These are phyloP conservation scores for Melitaea cinxia DNA, from an alignment of 1,140 invertebrate species.

Conservation along the genomic window DNA sequence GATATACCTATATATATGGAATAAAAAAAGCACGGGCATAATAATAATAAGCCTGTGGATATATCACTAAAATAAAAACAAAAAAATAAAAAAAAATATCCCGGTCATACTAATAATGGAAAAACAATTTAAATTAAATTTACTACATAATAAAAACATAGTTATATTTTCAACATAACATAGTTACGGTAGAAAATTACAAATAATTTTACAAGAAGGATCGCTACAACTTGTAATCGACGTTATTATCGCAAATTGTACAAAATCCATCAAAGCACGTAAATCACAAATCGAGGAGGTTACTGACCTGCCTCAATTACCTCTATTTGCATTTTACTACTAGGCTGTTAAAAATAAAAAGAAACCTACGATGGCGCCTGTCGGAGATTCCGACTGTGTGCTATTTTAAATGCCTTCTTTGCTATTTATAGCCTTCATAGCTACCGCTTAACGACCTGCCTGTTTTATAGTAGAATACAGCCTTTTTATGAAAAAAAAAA, in stretches of 20 bases:
- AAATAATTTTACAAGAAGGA: no score
- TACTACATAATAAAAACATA: no score
- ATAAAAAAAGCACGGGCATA: no score
- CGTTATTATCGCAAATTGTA: not conserved
- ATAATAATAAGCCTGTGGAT: no score
- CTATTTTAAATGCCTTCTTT: constrained; percentile 17
- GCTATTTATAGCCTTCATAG: constrained; percentile 21
- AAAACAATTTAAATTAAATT: no score
- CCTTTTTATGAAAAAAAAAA: not conserved
- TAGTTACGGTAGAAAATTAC: not conserved
- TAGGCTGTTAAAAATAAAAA: constrained; percentile 16
- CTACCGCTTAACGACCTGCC: not conserved
- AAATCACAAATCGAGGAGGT: not conserved
- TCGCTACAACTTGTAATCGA: not conserved
- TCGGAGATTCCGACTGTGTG: constrained; percentile 10
- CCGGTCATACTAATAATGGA: no score
- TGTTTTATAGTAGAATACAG: constrained; percentile 2
- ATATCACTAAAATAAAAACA: no score
- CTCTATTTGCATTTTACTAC: constrained; percentile 14
- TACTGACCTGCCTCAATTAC: constrained; percentile 1
- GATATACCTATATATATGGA: no score
- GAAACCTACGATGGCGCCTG: constrained; percentile 14
- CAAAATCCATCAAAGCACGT: not conserved
- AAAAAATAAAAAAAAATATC: no score
- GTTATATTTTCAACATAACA: no score